Base-by-base conservation (phyloP, 2,888 invertebrate genomes). In the Cartodere bifasciata region DNA sequence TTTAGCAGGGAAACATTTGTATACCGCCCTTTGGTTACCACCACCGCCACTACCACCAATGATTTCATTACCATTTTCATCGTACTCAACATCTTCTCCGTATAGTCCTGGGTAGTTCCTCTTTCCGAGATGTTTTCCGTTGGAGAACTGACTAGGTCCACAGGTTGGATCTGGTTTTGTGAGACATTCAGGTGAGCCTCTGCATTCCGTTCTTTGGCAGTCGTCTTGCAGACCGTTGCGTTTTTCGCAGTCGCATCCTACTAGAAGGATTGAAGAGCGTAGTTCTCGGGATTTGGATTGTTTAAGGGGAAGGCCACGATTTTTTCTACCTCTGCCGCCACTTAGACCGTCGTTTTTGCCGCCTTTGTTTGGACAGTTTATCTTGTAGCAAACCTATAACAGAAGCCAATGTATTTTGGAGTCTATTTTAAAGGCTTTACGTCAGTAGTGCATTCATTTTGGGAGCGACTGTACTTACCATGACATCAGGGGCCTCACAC, bases 161-260 rank as follows among this genome's bases (percentile, higher is more conserved):
- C 69, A 69, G 5, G 54, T 57, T 0, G 68, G 66, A n/a, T 52
- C 43, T 2, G 67, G 67, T 34, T 55, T 52, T 24, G 58, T 60
- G 37, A 64, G 48, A 43, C 69, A 68, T 15, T 55, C 57, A 0
- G 63, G 63, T 4, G 60, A 55, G 21, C 67, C 67, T 32, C 61
- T 63, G 41, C 72, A 72, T 16, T 59, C 55, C 1, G 62, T 58
- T 30, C 72, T 56, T 1, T 61, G 67, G 44, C 72, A 73, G 37
- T 70, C 65, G 32, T 71, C 66, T 47, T 73, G 73, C 11, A 73
- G 54, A 9, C 72, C 72, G 38, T 71, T 69, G n/a, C 67, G 57
- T 45, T 65, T 67, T 35, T 66, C 62, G 45, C 72, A 73, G 23
- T 70, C 67, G 40, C 72, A 73, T 13, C 66, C 66, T 7, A 60